Evolutionary conservation across 2,797 vertebrate genomes (phyloP).

Genomic region (Ptychobarbus kaznakovi): DNA sequence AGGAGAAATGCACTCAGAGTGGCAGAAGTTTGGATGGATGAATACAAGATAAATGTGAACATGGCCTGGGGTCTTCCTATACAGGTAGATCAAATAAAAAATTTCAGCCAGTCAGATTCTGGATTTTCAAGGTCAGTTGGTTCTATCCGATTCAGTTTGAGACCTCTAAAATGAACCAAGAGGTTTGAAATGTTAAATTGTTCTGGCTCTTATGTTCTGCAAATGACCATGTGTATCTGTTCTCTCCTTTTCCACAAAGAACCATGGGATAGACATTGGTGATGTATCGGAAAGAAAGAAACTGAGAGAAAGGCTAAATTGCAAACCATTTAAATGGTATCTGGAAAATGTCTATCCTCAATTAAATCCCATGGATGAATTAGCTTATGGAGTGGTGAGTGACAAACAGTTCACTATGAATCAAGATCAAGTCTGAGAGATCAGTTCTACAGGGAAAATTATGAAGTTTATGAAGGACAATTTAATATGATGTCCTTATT

Average conservation of each 20-base stretch:
- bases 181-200: no score
- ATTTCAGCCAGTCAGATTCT: background rate
- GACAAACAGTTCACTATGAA: background rate
- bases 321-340: slow-evolving; percentile 84
- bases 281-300: slow-evolving; percentile 81
- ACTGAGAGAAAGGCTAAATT: slow-evolving; percentile 77
- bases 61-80: slow-evolving; percentile 90
- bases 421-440: background rate
- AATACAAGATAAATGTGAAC: slow-evolving; percentile 90
- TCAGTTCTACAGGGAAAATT: background rate
- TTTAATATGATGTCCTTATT: background rate
- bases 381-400: slow-evolving; percentile 74
- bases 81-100: slow-evolving; percentile 72
- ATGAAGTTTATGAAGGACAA: background rate
- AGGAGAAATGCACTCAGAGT: slow-evolving; percentile 89
- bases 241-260: no score
- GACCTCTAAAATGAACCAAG: no score
- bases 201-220: no score
- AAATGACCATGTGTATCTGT: no score
- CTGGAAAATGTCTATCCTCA: slow-evolving; percentile 79
- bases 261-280: slow-evolving; percentile 79
- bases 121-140: background rate
- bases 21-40: slow-evolving; percentile 93
- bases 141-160: no score
- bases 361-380: slow-evolving; percentile 62